Conservation (phyloP, 2,113 vertebrate species). For the Cyphomyrus plagiostoma region DNA sequence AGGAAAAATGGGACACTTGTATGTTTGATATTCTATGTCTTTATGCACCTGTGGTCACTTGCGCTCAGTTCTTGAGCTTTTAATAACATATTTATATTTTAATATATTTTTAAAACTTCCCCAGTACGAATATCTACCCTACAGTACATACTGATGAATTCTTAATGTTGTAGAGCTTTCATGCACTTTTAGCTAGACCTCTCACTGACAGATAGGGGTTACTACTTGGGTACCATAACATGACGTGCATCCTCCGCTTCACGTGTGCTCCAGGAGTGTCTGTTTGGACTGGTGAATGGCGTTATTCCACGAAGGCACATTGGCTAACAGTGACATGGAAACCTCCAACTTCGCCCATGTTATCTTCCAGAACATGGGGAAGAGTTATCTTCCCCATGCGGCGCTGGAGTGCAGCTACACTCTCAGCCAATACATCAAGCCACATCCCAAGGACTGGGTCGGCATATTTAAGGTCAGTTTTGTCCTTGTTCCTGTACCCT, state of each 20-base stretch:
- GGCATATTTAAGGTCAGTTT: constrained; percentile 92
- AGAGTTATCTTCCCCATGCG: constrained; percentile 89
- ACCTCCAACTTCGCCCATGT: constrained; percentile 97
- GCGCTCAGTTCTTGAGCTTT: background rate
- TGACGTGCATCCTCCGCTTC: background rate
- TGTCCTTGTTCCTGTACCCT: background rate
- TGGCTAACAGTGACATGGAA: constrained; percentile 69
- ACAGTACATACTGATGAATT: background rate
- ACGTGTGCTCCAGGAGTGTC: constrained; percentile 21
- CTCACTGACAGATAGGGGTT: background rate
- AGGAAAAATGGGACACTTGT: background rate
- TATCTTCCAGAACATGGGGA: constrained; percentile 97
- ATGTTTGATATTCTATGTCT: background rate
- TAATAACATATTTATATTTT: background rate
- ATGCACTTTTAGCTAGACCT: background rate
- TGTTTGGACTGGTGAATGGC: constrained; percentile 64
- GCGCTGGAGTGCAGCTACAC: constrained; percentile 93
- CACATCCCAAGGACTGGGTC: constrained; percentile 95
- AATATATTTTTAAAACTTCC: background rate
- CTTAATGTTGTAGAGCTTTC: background rate
- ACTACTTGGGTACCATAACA: background rate
- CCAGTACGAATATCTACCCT: background rate
- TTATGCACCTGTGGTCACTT: background rate
- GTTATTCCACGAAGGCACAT: constrained; percentile 72
- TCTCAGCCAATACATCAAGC: constrained; percentile 87